Conservation (phyloP, 2,888 invertebrate species). For the Xestia ashworthii region DNA sequence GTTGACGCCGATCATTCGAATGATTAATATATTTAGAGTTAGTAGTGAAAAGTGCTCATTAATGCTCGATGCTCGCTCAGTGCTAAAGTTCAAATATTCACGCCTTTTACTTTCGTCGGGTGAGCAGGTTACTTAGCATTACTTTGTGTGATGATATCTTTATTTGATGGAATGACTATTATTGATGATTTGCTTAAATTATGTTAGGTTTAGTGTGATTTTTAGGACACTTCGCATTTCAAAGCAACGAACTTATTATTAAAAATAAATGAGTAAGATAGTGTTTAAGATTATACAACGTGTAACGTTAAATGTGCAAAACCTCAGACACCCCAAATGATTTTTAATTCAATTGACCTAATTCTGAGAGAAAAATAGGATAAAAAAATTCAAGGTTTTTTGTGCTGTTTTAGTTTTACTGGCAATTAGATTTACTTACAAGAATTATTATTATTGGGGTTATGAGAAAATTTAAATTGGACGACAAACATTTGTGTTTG, state of each 20-base stretch:
- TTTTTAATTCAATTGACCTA: too few relatives aligned
- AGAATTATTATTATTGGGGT: too few relatives aligned
- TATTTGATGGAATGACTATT: conserved; percentile 32
- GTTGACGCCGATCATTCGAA: conserved; percentile 78
- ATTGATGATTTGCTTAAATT: conserved; percentile 11
- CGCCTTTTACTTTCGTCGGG: conserved; percentile 56
- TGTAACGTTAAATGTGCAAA: too few relatives aligned
- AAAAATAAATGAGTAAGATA: not conserved
- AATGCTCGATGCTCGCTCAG: conserved; percentile 59
- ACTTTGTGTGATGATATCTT: conserved; percentile 40
- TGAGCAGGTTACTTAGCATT: conserved; percentile 44
- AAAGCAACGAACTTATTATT: not conserved
- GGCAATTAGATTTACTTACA: too few relatives aligned
- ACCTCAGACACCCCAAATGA: too few relatives aligned
- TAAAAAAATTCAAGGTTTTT: too few relatives aligned
- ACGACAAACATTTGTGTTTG: too few relatives aligned
- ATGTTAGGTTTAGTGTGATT: not conserved
- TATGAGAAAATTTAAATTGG: too few relatives aligned
- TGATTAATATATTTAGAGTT: conserved; percentile 78
- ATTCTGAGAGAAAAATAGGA: too few relatives aligned
- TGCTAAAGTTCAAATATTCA: conserved; percentile 61
- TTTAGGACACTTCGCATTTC: not conserved
- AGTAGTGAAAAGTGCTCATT: conserved; percentile 70
- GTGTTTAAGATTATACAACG: not conserved
- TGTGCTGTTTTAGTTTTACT: too few relatives aligned